These are phyloP conservation scores for Propithecus coquereli DNA, from an alignment of 2,113 vertebrate species.

Conservation along the genomic window DNA sequence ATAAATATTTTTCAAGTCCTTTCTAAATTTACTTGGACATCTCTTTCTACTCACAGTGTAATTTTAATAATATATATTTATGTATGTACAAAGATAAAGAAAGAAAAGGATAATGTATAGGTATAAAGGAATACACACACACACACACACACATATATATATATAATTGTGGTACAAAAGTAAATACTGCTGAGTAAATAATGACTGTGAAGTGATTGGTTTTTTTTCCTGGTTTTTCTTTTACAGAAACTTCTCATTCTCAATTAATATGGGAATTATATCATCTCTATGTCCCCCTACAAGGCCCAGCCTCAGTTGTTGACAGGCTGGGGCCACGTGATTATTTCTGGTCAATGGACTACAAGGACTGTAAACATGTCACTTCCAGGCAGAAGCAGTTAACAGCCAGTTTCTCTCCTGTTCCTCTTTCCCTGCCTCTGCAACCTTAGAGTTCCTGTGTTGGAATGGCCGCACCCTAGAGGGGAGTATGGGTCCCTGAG, in stretches of 20 bases:
- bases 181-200: not conserved
- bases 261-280: not conserved
- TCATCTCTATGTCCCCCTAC: not conserved
- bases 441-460: not conserved
- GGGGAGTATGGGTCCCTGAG: not conserved
- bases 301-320: accelerated
- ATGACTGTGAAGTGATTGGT: not conserved
- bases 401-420: not conserved
- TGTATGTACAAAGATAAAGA: too few species aligned
- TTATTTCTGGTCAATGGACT: not conserved
- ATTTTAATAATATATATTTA: too few species aligned
- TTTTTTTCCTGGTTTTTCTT: not conserved
- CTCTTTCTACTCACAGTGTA: not conserved
- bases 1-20: not conserved
- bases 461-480: not conserved
- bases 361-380: not conserved
- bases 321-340: not conserved
- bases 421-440: not conserved
- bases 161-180: not conserved
- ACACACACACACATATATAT: too few species aligned
- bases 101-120: not conserved
- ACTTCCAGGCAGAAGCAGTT: not conserved
- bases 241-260: not conserved
- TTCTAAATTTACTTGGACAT: not conserved
- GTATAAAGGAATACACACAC: not conserved